Evolutionary conservation across 2,113 vertebrate genomes (phyloP), one percentile per base, ranked within the genome.

Genomic region (Salvator merianae): DNA sequence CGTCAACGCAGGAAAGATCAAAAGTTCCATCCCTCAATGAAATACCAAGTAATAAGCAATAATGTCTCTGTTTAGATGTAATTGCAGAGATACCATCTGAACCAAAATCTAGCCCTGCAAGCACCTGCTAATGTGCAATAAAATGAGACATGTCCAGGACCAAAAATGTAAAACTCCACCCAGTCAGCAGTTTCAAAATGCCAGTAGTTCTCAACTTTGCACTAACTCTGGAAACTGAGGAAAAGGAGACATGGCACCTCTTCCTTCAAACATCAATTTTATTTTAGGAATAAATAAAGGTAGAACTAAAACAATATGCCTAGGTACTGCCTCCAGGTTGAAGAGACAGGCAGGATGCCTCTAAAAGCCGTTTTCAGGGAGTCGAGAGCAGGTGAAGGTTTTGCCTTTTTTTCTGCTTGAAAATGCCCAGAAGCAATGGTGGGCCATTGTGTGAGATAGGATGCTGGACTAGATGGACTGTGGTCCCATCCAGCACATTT

Each of bases 51-150:
- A 18, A 8, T 74, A 47, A 36, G 81, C 34, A 84, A 53, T 71
- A 2, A 2, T 80, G 20, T 88, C 32, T 82, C 82, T 82, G 82
- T 86, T 89, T 88, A 85, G 34, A 72, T 32, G 9, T 76, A 70
- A 84, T 55, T 84, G 16, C 47, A 69, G 10, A 66, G 62, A 36
- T 65, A 74, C 47, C 32, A 69, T 8, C 73, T 77, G 43, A 77
- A 86, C 79, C 83, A 76, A 86, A 84, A 76, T 14, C 5, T 0
- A 2, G 89, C 26, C 73, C 80, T 86, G 69, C 13, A 65, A 28
- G 20, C 38, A 80, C 22, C 40, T 74, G 66, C 47, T 66, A 84
- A 55, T 32, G 13, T 14, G 36, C 43, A 70, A 84, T 36, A 59
- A 77, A 24, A 55, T 28, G 9, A 16, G n/a, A 80, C 40, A 88